Base-by-base conservation (phyloP, 2,888 invertebrate species). In the Sylvicola fuscatus region DNA sequence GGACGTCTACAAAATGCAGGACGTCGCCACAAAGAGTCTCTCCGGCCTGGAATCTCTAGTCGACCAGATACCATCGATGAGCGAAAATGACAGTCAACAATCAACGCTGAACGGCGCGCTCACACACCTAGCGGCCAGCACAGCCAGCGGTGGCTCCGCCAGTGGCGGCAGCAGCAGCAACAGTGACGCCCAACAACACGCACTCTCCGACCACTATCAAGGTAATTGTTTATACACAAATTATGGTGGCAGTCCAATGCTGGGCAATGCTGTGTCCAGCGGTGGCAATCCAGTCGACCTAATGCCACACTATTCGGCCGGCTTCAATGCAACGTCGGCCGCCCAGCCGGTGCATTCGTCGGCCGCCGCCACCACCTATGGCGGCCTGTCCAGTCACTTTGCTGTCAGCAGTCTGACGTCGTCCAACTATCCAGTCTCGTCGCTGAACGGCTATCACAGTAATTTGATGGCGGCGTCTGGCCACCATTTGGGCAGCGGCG, bases 41-140 rank as follows among this genome's bases (percentile, higher is more conserved):
- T 84, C 84, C 13, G 87, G 86, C 14, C 64, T 87, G 33, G 86
- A 87, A 58, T 86, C 84, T 30, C 65, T 87, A 33, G 86, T 87
- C 42, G 86, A 87, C 62, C 87, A 87, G 66, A 87, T 87, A 58
- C 87, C 86, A 35, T 79, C 81, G 47, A 80, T 84, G 56, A 74
- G 78, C 37, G 83, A 84, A 47, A 76, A 75, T 5, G 72, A 69
- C 47, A 46, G 44, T 40, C 38, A 37, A 43, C 35, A 13, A 15
- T 32, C 39, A 21, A 13, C 16, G 12, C 37, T 12, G 32, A 33
- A 8, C 21, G 29, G 3, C 38, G 33, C 48, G 39, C 14, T 46
- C 39, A 37, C 46, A 41, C 33, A 47, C 41, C 27, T 14, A 26
- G 33, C 28, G 12, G 31, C 4, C 39, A 39, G 8, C 8, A 21